Base-by-base conservation (phyloP, 2,113 vertebrate genomes). In the Microtus oregoni region DNA sequence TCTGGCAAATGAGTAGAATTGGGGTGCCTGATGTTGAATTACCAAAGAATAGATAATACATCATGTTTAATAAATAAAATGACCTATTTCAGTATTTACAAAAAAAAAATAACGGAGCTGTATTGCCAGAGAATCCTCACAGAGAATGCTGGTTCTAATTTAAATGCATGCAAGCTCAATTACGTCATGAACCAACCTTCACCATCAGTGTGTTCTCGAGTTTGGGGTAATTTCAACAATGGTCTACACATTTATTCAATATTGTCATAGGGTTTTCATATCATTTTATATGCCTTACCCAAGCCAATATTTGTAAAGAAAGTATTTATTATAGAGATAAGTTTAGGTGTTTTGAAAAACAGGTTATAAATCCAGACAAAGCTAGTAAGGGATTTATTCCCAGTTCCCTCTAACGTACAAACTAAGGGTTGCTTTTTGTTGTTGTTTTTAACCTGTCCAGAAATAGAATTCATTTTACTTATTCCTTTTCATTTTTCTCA, bases 261-360 rank as follows among this genome's bases (percentile, higher is more conserved):
- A 72, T 73, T 90, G 85, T 90, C 70, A 94, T 89, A 32, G 70
- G 38, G 32, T 65, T 85, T 97, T 93, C 58, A 72, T 61, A 55
- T 35, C 87, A 5, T 22, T 87, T 79, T 86, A 70, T 50, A 5
- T 68, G 5, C 65, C 26, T 38, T 72, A 75, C 6, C 30, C 91
- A 3, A 61, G 41, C 20, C 38, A 68, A 50, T 52, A 50, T 70
- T 15, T 89, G 24, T 76, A 83, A 89, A 88, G 50, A 44, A 0
- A 17, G n/a, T 52, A 28, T 22, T 93, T 94, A 75, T 24, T 3
- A 81, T 91, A 55, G 55, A 58, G 17, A 58, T 58, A 93, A 67
- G 81, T 93, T 96, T 81, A 96, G n/a, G 72, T 95, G 65, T 81
- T 94, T 94, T 90, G 89, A 92, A 92, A 70, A 96, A 50, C 90